These are phyloP conservation scores for Amazona vittata DNA, from an alignment of 2,113 vertebrate species.

Conservation along the genomic window DNA sequence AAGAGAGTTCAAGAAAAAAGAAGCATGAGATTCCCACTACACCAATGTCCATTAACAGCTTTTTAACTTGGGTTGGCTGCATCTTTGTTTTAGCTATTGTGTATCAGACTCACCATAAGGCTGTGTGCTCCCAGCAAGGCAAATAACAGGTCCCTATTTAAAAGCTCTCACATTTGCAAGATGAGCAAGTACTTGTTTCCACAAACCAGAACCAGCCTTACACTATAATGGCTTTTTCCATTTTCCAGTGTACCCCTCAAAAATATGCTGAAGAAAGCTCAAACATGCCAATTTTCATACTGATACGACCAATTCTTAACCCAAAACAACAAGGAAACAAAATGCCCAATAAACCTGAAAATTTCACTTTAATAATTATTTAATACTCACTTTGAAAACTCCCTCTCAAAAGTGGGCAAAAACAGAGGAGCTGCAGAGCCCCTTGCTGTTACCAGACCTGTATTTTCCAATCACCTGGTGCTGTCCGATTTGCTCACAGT, in stretches of 20 bases:
- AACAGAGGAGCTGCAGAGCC: not conserved
- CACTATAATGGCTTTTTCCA: not conserved
- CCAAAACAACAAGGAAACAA: not conserved
- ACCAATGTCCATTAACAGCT: not conserved
- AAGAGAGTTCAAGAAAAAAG: not conserved
- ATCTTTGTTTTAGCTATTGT: not conserved
- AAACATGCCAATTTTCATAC: not conserved
- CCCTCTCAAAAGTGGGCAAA: not conserved
- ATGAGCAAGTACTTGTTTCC: not conserved
- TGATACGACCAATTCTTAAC: not conserved
- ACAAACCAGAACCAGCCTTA: not conserved
- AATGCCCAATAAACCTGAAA: not conserved
- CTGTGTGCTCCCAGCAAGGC: not conserved
- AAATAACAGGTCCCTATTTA: not conserved
- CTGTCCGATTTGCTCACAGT: not conserved
- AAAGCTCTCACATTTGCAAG: not conserved
- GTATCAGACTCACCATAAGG: not conserved
- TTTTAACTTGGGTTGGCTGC: not conserved
- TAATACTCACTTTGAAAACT: not conserved
- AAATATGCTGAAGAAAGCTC: not conserved
- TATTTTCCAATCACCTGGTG: rapidly evolving
- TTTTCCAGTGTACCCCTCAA: not conserved
- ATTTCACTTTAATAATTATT: not conserved
- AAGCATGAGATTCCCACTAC: not conserved
- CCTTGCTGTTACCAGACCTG: not conserved